These are phyloP conservation scores for Lophochroa leadbeateri DNA, from an alignment of 2,113 vertebrate genomes.

Conservation along the genomic window DNA sequence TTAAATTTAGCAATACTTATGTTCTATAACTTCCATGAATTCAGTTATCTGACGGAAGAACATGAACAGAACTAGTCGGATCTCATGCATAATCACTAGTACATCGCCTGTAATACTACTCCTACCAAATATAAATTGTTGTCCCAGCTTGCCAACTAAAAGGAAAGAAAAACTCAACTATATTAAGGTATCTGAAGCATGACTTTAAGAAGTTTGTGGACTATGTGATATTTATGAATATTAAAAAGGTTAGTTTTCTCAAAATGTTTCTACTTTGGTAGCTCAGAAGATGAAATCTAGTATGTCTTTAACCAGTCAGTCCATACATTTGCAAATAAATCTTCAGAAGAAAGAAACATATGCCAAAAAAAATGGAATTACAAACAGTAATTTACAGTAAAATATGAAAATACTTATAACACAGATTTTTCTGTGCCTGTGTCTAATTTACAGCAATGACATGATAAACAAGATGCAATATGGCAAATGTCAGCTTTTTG, in stretches of 20 bases:
- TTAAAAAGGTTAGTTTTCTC: not conserved
- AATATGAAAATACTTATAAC: not conserved
- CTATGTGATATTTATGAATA: not conserved
- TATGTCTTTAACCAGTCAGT: not conserved
- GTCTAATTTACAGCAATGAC: not conserved
- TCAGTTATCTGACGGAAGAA: not conserved
- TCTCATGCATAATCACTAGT: not conserved
- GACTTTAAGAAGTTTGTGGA: not conserved
- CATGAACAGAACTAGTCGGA: not conserved
- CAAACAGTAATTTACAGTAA: not conserved
- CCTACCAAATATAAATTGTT: not conserved
- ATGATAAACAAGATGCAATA: not conserved
- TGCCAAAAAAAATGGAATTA: not conserved
- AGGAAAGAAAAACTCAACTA: not conserved
- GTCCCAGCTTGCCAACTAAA: not conserved
- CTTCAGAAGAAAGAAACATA: not conserved
- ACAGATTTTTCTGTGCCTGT: constrained; percentile 3
- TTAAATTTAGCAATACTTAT: not conserved
- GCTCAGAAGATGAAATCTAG: not conserved
- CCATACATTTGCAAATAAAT: not conserved
- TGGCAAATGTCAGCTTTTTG: not conserved
- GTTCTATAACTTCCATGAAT: not conserved
- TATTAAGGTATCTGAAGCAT: not conserved
- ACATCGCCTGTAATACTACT: not conserved
- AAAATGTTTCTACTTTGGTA: not conserved